These are phyloP conservation scores for Archaeoteleia sp. DNA, from an alignment of 2,888 invertebrate species.

Conservation along the genomic window DNA sequence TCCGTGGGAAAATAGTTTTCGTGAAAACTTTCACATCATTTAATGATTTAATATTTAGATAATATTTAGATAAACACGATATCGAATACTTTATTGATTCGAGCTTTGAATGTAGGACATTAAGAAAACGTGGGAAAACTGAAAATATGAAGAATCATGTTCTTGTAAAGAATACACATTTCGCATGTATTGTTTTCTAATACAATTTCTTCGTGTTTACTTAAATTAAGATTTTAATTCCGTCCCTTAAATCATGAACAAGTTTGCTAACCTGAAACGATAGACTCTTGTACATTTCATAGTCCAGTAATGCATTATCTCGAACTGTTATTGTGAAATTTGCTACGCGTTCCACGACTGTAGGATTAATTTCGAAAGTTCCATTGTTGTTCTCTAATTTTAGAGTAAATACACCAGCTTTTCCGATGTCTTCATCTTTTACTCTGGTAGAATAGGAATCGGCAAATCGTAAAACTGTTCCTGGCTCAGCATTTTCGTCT, in stretches of 20 bases:
- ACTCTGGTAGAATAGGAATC: conserved; percentile 85
- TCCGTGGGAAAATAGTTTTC: no score
- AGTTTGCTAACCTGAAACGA: conserved; percentile 80
- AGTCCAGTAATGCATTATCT: conserved; percentile 88
- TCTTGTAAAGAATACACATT: no score
- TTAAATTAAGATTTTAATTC: no score
- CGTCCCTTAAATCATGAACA: background rate
- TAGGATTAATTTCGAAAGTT: conserved; percentile 91
- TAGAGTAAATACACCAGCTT: conserved; percentile 88
- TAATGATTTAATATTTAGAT: no score
- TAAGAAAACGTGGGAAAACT: no score
- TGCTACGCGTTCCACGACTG: conserved; percentile 85
- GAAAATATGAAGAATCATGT: no score
- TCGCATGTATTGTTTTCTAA: no score
- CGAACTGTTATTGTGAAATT: conserved; percentile 89
- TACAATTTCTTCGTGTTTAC: no score
- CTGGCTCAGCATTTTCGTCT: conserved; percentile 88
- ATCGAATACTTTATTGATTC: no score
- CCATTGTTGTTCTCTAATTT: conserved; percentile 87
- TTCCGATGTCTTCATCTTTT: conserved; percentile 87
- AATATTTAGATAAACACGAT: no score
- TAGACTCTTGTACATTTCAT: conserved; percentile 85
- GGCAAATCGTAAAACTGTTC: conserved; percentile 83
- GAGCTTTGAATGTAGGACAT: no score
- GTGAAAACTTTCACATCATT: no score